Percentiles rank a stretch among this genome's conserved stretches.
Conservation (phyloP, 2,113 vertebrate species). For the Calonectris borealis region DNA sequence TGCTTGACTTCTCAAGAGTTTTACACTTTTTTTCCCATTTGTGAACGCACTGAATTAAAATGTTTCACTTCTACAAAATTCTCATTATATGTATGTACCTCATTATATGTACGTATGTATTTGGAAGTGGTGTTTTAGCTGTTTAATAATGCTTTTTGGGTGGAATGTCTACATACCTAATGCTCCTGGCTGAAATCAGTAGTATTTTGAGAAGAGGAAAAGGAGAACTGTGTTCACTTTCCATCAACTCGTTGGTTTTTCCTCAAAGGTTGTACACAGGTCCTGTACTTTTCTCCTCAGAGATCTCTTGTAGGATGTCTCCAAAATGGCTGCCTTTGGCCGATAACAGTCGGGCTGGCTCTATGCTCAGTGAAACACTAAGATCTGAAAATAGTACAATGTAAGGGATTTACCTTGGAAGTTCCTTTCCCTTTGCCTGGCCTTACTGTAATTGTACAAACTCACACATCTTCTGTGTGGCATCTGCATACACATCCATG, state of each 20-base stretch:
- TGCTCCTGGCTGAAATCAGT: neutral
- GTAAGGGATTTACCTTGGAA: neutral
- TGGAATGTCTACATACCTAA: neutral
- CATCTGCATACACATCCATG: neutral
- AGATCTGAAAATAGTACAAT: neutral
- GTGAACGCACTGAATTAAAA: neutral
- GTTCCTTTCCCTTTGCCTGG: neutral
- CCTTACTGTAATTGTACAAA: neutral
- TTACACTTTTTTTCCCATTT: neutral
- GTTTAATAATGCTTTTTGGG: neutral
- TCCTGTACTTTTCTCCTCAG: neutral
- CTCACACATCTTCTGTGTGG: neutral
- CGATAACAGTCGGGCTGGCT: accelerated
- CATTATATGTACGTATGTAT: too few relatives aligned
- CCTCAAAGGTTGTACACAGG: neutral
- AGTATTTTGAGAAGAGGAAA: neutral
- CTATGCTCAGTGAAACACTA: neutral
- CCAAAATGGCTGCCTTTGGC: neutral
- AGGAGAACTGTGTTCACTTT: neutral
- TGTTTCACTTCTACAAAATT: neutral
- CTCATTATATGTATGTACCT: neutral
- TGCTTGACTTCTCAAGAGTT: neutral
- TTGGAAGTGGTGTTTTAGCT: neutral
- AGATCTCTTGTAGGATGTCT: neutral
- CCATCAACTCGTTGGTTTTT: neutral